These are phyloP conservation scores for Amazona vittata DNA, from an alignment of 2,113 vertebrate genomes.

Conservation along the genomic window DNA sequence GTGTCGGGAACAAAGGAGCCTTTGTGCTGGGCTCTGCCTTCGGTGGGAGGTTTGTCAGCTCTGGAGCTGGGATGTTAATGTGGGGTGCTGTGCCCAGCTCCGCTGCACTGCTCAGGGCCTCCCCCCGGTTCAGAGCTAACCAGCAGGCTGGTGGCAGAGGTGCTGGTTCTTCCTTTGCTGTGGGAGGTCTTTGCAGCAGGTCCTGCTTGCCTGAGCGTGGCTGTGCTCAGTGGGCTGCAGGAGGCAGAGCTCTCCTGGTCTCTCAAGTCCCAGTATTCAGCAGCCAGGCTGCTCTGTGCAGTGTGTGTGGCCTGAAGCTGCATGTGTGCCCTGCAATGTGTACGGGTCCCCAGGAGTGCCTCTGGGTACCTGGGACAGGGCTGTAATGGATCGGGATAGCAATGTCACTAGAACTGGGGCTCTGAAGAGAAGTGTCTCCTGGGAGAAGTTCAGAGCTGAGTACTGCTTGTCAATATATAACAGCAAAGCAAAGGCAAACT, in stretches of 20 bases:
- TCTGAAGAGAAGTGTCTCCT: background rate
- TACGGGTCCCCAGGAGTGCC: rapidly evolving
- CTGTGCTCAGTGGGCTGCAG: background rate
- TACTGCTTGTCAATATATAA: background rate
- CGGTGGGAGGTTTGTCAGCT: slow-evolving; percentile 20
- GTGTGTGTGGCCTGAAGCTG: background rate
- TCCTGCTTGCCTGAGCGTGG: background rate
- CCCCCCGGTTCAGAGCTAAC: rapidly evolving
- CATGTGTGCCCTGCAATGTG: background rate
- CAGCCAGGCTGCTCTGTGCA: background rate
- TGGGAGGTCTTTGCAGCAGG: background rate
- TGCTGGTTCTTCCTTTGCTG: background rate
- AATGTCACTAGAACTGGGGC: background rate
- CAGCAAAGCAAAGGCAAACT: background rate
- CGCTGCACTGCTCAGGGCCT: background rate
- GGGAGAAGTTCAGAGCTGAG: background rate
- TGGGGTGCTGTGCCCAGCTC: background rate
- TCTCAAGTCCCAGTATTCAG: background rate
- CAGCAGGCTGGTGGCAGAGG: background rate
- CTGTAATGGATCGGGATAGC: background rate
- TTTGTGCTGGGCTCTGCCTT: background rate
- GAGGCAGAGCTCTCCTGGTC: background rate
- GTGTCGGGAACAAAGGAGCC: background rate
- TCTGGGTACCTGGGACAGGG: background rate
- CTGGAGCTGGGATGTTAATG: background rate